Conservation (phyloP, 2,113 vertebrate genomes). For the Myiozetetes cayanensis region DNA sequence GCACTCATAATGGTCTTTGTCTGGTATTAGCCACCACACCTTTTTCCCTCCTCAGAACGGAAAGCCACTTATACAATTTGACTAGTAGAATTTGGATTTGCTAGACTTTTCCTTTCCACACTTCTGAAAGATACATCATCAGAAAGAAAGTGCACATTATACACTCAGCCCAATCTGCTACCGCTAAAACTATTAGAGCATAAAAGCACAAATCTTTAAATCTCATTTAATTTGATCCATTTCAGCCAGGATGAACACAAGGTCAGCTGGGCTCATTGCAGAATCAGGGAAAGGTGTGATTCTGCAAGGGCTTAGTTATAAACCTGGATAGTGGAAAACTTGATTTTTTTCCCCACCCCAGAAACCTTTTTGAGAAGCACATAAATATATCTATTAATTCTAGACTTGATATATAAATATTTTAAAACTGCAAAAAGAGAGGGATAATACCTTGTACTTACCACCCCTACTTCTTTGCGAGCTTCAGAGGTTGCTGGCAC, state of each 20-base stretch:
- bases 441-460: neutral
- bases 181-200: neutral
- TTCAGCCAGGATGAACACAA: neutral
- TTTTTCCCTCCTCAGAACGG: accelerated
- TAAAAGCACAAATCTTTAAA: neutral
- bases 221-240: neutral
- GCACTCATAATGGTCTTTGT: neutral
- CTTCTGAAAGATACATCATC: neutral
- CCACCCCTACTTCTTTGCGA: neutral
- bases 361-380: neutral
- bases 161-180: neutral
- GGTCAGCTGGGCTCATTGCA: neutral
- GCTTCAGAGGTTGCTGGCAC: neutral
- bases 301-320: neutral
- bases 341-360: neutral
- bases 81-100: neutral
- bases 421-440: neutral
- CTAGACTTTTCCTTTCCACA: neutral
- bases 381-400: neutral
- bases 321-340: neutral
- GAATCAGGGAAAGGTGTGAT: neutral
- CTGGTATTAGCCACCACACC: neutral
- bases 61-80: neutral
- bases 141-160: neutral
- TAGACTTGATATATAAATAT: neutral